Evolutionary conservation across 1,140 invertebrate species (phyloP).

Genomic region (Aplysia californica): DNA sequence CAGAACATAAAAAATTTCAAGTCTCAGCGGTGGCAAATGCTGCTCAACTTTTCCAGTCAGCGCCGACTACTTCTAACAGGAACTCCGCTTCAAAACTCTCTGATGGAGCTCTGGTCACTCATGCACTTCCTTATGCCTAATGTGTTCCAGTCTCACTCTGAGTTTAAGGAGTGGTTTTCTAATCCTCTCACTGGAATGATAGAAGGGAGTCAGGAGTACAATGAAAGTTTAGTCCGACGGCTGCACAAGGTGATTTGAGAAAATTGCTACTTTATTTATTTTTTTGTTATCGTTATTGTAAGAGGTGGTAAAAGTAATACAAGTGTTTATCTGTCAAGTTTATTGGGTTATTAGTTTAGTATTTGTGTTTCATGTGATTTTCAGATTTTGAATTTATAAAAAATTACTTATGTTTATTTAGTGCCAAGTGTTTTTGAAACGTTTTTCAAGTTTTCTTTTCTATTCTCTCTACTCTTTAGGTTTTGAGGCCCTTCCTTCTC

Average conservation of each 20-base stretch:
- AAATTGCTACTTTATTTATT: not conserved
- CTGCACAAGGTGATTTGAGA: slow-evolving; percentile 88
- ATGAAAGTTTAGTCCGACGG: slow-evolving; percentile 92
- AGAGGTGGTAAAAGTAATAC: too few relatives aligned
- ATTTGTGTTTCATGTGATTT: too few relatives aligned
- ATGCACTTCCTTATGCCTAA: slow-evolving; percentile 99
- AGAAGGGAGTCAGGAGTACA: slow-evolving; percentile 95
- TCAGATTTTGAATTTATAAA: too few relatives aligned
- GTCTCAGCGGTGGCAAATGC: slow-evolving; percentile 97
- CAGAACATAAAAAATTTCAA: slow-evolving; percentile 99
- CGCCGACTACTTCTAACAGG: slow-evolving; percentile 95
- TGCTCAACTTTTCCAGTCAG: slow-evolving; percentile 97
- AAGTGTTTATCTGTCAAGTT: too few relatives aligned
- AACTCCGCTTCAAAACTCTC: slow-evolving; percentile 98
- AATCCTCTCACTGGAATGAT: slow-evolving; percentile 99
- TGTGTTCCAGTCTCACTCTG: slow-evolving; percentile 97
- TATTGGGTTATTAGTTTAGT: too few relatives aligned
- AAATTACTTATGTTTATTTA: too few relatives aligned
- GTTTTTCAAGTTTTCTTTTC: too few relatives aligned
- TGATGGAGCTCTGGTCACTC: slow-evolving; percentile 99
- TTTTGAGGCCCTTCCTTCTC: slow-evolving; percentile 96
- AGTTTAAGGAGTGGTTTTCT: slow-evolving; percentile 99
- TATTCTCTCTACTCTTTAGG: slow-evolving; percentile 71
- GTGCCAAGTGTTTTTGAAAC: too few relatives aligned
- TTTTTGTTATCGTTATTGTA: too few relatives aligned